Conservation (phyloP, 2,888 invertebrate genomes). For the Elysia crispata region DNA sequence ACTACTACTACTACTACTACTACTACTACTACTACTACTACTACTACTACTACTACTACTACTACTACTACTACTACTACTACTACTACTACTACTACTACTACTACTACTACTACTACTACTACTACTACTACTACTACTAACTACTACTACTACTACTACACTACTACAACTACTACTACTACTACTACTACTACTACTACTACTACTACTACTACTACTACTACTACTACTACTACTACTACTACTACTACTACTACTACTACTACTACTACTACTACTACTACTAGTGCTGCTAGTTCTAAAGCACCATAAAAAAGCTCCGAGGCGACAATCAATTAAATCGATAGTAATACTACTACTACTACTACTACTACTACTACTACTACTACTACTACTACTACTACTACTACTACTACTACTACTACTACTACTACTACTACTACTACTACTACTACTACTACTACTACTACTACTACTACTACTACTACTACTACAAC, state of each 20-base stretch:
- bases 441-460: constrained; percentile 10
- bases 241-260: constrained; percentile 14
- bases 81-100: constrained; percentile 12
- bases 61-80: constrained; percentile 23
- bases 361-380: constrained; percentile 18
- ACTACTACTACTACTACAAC: not conserved
- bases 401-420: constrained; percentile 23
- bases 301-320: not conserved
- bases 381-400: constrained; percentile 24
- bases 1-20: not conserved
- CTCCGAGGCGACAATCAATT: too few relatives aligned
- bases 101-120: not conserved
- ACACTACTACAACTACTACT: constrained; percentile 19
- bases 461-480: constrained; percentile 3
- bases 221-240: constrained; percentile 1
- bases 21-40: constrained; percentile 12
- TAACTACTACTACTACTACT: too few relatives aligned
- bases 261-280: constrained; percentile 25
- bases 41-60: constrained; percentile 19
- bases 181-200: not conserved
- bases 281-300: constrained; percentile 16
- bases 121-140: constrained; percentile 10
- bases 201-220: not conserved
- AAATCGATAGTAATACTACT: too few relatives aligned
- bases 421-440: not conserved